A percentile compares a stretch with the other conserved stretches of the same genome.
phyloP scores from a whole-genome alignment of 2,113 vertebrate genomes.

The Semnornis frantzii region DNA sequence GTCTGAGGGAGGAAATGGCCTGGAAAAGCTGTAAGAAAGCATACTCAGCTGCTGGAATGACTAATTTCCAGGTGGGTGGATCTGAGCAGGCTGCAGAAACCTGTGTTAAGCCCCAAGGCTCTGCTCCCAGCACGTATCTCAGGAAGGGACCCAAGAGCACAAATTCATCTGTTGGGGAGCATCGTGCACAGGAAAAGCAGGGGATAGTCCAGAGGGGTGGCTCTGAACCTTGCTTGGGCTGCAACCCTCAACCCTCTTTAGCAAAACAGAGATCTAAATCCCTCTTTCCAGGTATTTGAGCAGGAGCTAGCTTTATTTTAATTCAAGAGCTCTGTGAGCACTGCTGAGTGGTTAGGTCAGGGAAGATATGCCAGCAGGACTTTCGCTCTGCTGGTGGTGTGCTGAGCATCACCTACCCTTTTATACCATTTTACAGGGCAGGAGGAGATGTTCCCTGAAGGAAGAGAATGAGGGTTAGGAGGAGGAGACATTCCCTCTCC shows the following conservation, averaged over 20 bases:
- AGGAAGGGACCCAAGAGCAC: neutral
- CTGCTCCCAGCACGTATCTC: neutral
- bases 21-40: conserved; percentile 6
- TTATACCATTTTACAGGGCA: neutral
- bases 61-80: conserved; percentile 63
- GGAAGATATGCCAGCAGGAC: neutral
- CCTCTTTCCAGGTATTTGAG: neutral
- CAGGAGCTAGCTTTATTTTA: neutral
- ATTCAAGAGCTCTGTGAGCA: neutral
- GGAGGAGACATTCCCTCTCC: neutral
- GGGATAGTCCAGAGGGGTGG: neutral
- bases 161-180: neutral
- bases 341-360: neutral
- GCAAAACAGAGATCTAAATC: neutral
- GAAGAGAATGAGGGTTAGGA: neutral
- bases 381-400: neutral
- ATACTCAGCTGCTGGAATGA: conserved; percentile 47
- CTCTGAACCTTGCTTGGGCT: neutral
- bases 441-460: neutral
- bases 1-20: neutral
- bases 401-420: neutral
- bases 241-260: accelerated
- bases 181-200: neutral
- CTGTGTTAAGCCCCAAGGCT: neutral
- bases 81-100: conserved; percentile 22